These are phyloP conservation scores for Strix aluco DNA, from an alignment of 2,113 vertebrate species.

Conservation along the genomic window DNA sequence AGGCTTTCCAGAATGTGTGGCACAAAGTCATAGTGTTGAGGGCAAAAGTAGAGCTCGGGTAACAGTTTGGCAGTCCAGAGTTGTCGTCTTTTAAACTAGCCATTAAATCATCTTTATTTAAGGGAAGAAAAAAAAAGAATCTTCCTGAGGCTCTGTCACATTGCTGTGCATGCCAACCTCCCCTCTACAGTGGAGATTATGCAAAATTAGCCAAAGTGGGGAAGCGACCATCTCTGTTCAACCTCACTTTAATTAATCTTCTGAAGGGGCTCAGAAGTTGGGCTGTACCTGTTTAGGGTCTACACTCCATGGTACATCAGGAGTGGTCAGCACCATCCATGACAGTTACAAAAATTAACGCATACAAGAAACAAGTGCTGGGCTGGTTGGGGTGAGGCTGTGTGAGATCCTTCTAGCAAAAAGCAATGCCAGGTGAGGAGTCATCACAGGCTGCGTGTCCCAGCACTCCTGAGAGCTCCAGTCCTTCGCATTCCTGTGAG, in stretches of 20 bases:
- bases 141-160: background rate
- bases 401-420: background rate
- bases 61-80: background rate
- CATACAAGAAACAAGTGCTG: background rate
- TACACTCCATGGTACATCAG: background rate
- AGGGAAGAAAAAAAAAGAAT: background rate
- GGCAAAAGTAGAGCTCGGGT: background rate
- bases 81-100: background rate
- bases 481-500: background rate
- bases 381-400: background rate
- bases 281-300: background rate
- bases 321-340: background rate
- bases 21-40: background rate
- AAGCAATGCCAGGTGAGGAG: background rate
- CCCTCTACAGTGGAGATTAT: background rate
- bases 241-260: background rate
- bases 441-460: background rate
- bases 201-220: background rate
- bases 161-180: background rate
- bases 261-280: background rate
- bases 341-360: background rate
- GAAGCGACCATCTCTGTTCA: background rate
- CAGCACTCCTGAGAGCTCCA: background rate
- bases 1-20: background rate
- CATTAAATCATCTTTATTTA: constrained; percentile 11